A percentile compares a stretch with the other conserved stretches of the same genome.
Conservation (phyloP, 2,113 vertebrate species). For the Hypomesus transpacificus region DNA sequence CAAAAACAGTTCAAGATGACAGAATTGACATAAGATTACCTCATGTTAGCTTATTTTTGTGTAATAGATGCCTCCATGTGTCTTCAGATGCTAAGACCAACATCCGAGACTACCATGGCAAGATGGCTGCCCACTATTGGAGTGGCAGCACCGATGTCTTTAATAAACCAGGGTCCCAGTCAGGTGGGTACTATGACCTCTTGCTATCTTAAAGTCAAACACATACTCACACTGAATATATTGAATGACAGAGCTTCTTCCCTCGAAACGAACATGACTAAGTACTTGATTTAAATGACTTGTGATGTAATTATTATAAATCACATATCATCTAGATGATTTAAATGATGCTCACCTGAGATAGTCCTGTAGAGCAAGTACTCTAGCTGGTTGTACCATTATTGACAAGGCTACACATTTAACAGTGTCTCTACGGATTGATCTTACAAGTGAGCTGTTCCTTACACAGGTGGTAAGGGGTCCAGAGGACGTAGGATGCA, state of each 20-base stretch:
- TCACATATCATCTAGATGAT: no score
- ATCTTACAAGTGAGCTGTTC: neutral
- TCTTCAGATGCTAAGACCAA: conserved; percentile 49
- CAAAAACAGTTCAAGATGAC: neutral
- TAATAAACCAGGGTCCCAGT: conserved; percentile 8
- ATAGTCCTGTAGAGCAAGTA: neutral
- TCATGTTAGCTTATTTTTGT: neutral
- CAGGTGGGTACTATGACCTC: conserved; percentile 19
- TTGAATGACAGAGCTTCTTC: neutral
- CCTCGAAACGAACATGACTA: no score
- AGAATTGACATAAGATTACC: neutral
- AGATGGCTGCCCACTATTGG: conserved; percentile 60
- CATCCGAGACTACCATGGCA: conserved; percentile 63
- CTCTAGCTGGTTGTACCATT: neutral
- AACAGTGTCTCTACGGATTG: no score
- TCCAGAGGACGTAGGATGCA: conserved; percentile 29
- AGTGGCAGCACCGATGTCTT: conserved; percentile 50
- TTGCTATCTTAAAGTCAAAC: neutral
- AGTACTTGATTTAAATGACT: no score
- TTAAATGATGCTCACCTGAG: no score
- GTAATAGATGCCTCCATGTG: no score
- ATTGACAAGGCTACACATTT: neutral
- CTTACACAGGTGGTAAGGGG: conserved; percentile 39
- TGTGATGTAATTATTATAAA: no score
- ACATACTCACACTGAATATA: neutral